Evolutionary conservation across 2,113 vertebrate genomes (phyloP).

Genomic region (Chascanopsetta lugubris): DNA sequence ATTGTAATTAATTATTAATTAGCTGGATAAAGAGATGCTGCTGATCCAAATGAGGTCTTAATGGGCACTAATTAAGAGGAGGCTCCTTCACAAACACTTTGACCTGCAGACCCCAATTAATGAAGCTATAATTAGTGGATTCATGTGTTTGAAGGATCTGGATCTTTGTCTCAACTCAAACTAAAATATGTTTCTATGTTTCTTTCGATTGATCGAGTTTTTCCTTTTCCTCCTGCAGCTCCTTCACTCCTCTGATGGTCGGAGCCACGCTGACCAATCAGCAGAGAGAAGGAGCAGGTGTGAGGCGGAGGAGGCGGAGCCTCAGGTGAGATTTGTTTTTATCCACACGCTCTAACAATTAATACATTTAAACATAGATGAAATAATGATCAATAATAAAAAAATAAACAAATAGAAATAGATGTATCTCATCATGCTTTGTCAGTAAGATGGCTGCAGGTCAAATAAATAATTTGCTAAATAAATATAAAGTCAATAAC

Average conservation of each 20-base stretch:
- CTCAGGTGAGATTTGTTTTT: constrained; percentile 79
- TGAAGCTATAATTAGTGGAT: constrained; percentile 80
- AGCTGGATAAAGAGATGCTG: constrained; percentile 80
- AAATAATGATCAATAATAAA: no score
- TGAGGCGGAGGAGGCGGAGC: constrained; percentile 82
- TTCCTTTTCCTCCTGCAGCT: constrained; percentile 53
- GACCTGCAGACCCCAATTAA: constrained; percentile 85
- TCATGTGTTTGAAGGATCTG: constrained; percentile 56
- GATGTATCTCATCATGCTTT: no score
- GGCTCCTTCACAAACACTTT: constrained; percentile 73
- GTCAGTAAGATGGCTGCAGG: no score
- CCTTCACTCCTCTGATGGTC: constrained; percentile 46
- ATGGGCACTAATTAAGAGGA: constrained; percentile 82
- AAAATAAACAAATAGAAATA: no score
- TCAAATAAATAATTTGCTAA: no score
- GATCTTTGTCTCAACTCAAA: constrained; percentile 50
- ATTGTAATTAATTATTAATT: constrained; percentile 81
- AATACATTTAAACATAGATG: no score
- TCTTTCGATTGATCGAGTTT: no score
- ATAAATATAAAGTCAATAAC: no score
- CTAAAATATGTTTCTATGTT: constrained; percentile 44
- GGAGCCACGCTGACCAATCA: constrained; percentile 63
- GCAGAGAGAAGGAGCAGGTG: constrained; percentile 23
- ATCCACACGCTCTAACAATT: no score
- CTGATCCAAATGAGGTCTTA: constrained; percentile 80